phyloP scores from a whole-genome alignment of 2,113 vertebrate genomes.

The Phyllopteryx taeniolatus region DNA sequence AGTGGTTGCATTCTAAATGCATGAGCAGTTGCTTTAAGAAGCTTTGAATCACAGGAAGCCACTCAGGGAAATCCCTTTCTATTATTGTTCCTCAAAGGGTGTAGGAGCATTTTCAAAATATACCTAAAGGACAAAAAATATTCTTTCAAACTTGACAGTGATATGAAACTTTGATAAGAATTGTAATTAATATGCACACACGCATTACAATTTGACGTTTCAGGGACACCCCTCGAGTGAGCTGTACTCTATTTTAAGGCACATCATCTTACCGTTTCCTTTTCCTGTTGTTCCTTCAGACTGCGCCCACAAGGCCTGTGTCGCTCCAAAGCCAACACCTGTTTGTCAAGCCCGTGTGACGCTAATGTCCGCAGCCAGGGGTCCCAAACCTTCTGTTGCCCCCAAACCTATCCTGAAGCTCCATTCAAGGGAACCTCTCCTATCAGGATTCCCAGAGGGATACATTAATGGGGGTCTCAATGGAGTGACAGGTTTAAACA shows the following conservation, averaged over 20 bases:
- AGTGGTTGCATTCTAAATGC: conserved; percentile 5
- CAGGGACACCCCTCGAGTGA: conserved; percentile 54
- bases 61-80: conserved; percentile 63
- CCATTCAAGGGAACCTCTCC: conserved; percentile 55
- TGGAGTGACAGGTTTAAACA: conserved; percentile 41
- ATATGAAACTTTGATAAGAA: not conserved
- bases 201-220: conserved; percentile 33
- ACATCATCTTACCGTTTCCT: conserved; percentile 69
- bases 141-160: not conserved
- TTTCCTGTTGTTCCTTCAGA: conserved; percentile 78
- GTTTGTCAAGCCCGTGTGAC: conserved; percentile 70
- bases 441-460: conserved; percentile 65
- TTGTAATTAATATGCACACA: not conserved
- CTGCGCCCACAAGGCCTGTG: conserved; percentile 79
- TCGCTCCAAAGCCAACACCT: conserved; percentile 86
- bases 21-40: conserved; percentile 28
- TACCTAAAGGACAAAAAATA: not conserved
- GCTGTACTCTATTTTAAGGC: conserved; percentile 65
- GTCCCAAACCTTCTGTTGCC: conserved; percentile 86
- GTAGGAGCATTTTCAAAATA: conserved; percentile 13
- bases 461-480: conserved; percentile 70
- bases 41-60: conserved; percentile 68
- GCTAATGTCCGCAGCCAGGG: conserved; percentile 76
- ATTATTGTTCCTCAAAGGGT: conserved; percentile 48
- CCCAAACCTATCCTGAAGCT: conserved; percentile 79